Evolutionary conservation across 2,113 vertebrate species (phyloP), one percentile per base, ranked within the genome.

Genomic region (Aix galericulata): DNA sequence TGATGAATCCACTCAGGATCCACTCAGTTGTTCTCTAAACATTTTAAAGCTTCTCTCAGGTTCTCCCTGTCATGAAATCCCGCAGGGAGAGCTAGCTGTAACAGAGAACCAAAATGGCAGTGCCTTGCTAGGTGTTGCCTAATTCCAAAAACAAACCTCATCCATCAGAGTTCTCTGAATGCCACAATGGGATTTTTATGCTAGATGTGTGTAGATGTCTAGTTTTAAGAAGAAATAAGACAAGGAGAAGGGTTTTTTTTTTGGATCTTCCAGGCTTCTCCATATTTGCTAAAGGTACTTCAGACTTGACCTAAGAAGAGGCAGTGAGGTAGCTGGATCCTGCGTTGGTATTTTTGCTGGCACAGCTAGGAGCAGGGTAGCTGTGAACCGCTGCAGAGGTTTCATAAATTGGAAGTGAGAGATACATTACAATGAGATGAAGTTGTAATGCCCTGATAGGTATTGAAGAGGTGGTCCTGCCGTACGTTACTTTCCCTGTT

Each of bases 401-500:
- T 77, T 86, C 75, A 48, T 82, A 73, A 68, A 66, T 80, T 58
- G 26, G 46, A 85, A 89, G 44, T 79, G 62, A 82, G 86, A 91
- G 67, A 44, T 29, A 46, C 26, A 1, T 46, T 66, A 4, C 27
- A 88, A 82, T 71, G 42, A 38, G 36, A 36, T 58, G 18, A 22
- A 25, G n/a, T 76, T 73, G 66, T 18, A 32, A 0, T 59, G 59
- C 46, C 67, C 59, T 71, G 26, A 46, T 73, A 56, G 0, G 3
- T 84, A 64, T 17, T 67, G 74, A 81, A 48, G 20, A 81, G 73
- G 22, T 63, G 58, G 16, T 55, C 58, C 55, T 58, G n/a, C 67
- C 0, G 0, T 82, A 44, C 8, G 0, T 69, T 40, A 2, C 10
- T 64, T 50, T 32, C 59, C 53, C 15, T 1, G 34, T 42, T 29